A percentile compares a stretch with the other conserved stretches of the same genome.
phyloP scores from a whole-genome alignment of 1,140 invertebrate species.

The Dinoponera quadriceps region DNA sequence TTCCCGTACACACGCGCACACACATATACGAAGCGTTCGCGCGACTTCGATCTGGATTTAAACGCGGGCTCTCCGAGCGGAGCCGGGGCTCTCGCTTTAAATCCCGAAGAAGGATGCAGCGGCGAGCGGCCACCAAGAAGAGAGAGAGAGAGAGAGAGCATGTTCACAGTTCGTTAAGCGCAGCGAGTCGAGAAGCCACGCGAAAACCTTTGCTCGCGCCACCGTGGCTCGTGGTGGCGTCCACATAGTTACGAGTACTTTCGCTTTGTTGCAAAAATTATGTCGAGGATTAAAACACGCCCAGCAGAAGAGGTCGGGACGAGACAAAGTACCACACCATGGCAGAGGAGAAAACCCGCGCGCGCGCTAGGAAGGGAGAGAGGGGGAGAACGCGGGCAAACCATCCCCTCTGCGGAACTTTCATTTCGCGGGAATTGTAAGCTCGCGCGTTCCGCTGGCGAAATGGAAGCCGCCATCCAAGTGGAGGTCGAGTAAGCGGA shows the following conservation, averaged over 20 bases:
- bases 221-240: slow-evolving; percentile 47
- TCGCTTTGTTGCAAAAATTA: slow-evolving; percentile 69
- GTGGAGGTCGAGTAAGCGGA: slow-evolving; percentile 36
- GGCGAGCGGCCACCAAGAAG: not conserved
- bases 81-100: not conserved
- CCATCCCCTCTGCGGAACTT: slow-evolving; percentile 67
- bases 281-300: slow-evolving; percentile 60
- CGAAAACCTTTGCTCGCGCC: slow-evolving; percentile 41
- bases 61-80: not conserved
- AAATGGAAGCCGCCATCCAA: slow-evolving; percentile 28
- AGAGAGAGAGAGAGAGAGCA: not conserved
- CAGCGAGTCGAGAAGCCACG: slow-evolving; percentile 4
- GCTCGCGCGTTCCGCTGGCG: slow-evolving; percentile 1
- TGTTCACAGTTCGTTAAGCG: slow-evolving; percentile 41
- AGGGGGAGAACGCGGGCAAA: too few relatives aligned
- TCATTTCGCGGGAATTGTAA: slow-evolving; percentile 67
- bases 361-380: not conserved
- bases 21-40: not conserved
- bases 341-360: slow-evolving; percentile 4
- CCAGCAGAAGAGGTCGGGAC: slow-evolving; percentile 10
- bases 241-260: slow-evolving; percentile 43
- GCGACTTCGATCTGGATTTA: not conserved
- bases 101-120: slow-evolving; percentile 6
- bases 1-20: too few relatives aligned
- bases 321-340: slow-evolving; percentile 41